A percentile compares a stretch with the other conserved stretches of the same genome.
Evolutionary conservation across 2,888 invertebrate species (phyloP).

Genomic region (Zhuqinia jingwanae): DNA sequence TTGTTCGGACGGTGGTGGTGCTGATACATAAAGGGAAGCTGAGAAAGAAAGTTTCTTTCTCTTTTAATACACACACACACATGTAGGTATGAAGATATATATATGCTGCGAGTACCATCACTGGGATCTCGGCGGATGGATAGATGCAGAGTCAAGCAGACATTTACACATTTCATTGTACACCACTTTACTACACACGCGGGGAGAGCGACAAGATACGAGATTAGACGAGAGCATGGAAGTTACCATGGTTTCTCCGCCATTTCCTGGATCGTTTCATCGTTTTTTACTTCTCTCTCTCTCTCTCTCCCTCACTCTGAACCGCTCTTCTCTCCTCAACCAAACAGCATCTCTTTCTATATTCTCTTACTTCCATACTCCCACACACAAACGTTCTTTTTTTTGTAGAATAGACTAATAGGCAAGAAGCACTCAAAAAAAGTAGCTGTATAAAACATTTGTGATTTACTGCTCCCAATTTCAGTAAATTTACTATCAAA

Average conservation of each 20-base stretch:
- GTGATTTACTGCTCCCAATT: too few species aligned
- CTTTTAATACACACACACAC: too few species aligned
- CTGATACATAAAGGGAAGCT: too few species aligned
- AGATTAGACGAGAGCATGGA: constrained; percentile 66
- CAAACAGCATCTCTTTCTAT: not conserved
- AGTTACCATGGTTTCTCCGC: constrained; percentile 76
- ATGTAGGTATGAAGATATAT: too few species aligned
- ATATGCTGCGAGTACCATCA: constrained; percentile 1
- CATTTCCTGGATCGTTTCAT: constrained; percentile 78
- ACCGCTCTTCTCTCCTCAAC: too few species aligned
- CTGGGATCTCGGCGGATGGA: constrained; percentile 16
- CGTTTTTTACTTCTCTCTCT: constrained; percentile 57
- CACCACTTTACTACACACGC: constrained; percentile 46
- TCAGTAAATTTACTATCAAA: too few species aligned
- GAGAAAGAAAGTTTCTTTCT: not conserved
- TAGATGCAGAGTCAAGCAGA: not conserved
- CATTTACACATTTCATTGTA: constrained; percentile 40
- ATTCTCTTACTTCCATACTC: constrained; percentile 3
- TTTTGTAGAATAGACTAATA: too few species aligned
- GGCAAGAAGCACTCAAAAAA: too few species aligned
- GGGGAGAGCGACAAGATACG: constrained; percentile 64
- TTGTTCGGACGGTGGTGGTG: too few species aligned
- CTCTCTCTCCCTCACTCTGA: constrained; percentile 3
- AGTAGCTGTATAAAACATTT: too few species aligned
- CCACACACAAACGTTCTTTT: not conserved